Percentiles rank a stretch among this genome's conserved stretches.
Conservation (phyloP, 2,888 invertebrate species). For the Agriopis marginaria region DNA sequence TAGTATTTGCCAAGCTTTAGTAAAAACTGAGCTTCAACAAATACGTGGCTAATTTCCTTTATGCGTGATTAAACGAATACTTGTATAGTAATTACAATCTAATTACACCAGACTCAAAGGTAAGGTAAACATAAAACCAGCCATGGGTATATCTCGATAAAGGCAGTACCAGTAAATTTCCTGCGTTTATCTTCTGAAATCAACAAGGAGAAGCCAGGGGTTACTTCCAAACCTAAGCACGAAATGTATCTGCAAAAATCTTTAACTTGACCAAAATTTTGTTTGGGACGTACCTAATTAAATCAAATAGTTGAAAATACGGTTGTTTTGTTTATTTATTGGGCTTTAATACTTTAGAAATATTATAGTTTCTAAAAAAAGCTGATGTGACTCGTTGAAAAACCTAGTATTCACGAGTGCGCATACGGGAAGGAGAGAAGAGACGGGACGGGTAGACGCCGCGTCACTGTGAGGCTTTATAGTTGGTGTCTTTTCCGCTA, state of each 20-base stretch:
- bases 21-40: not conserved
- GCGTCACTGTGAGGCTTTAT: no score
- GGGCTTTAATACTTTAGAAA: no score
- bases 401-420: no score
- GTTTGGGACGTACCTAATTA: not conserved
- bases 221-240: conserved; percentile 5
- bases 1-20: no score
- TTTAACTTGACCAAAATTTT: not conserved
- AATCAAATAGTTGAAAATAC: not conserved
- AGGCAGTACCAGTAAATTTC: conserved; percentile 25
- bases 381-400: no score
- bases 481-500: no score
- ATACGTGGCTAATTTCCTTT: not conserved
- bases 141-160: conserved; percentile 24
- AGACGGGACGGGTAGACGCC: no score
- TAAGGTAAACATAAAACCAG: conserved; percentile 25
- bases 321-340: no score
- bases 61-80: no score
- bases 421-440: no score
- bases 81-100: conserved; percentile 5
- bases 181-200: conserved; percentile 31
- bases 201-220: conserved; percentile 21
- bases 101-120: conserved; percentile 12
- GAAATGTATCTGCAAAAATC: not conserved
- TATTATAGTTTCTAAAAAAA: no score